Evolutionary conservation across 1,140 invertebrate genomes (phyloP).

Genomic region (Drosophila tsacasi): DNA sequence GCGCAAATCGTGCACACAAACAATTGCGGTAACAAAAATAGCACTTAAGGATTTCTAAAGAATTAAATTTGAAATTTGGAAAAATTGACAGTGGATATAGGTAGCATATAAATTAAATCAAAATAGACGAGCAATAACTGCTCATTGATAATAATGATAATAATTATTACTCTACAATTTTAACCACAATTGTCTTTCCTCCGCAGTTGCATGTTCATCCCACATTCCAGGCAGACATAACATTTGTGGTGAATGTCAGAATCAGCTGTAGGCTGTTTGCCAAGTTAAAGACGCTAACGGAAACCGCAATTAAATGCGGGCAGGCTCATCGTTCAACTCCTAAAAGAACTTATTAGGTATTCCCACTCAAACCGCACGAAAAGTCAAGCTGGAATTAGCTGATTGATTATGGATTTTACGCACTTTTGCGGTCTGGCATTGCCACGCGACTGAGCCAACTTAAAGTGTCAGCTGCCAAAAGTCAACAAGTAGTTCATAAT

Average conservation of each 20-base stretch:
- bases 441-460: constrained; percentile 47
- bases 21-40: constrained; percentile 1
- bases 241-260: constrained; percentile 22
- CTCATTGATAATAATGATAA: neutral
- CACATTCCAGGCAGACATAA: neutral
- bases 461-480: constrained; percentile 65
- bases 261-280: constrained; percentile 19
- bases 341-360: constrained; percentile 49
- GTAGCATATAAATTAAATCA: neutral
- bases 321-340: constrained; percentile 8
- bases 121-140: too few relatives aligned
- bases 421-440: constrained; percentile 49
- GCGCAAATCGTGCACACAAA: constrained; percentile 4
- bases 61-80: neutral
- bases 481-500: constrained; percentile 81
- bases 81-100: neutral
- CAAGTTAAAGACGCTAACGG: constrained; percentile 11
- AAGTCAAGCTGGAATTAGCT: constrained; percentile 57
- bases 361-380: constrained; percentile 26
- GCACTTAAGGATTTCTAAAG: neutral
- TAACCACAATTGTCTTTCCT: neutral
- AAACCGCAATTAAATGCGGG: constrained; percentile 43
- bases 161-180: neutral
- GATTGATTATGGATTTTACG: constrained; percentile 65
- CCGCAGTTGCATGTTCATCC: constrained; percentile 3